Base-by-base conservation (phyloP, 2,113 vertebrate genomes). In the Sylvilagus bachmani region DNA sequence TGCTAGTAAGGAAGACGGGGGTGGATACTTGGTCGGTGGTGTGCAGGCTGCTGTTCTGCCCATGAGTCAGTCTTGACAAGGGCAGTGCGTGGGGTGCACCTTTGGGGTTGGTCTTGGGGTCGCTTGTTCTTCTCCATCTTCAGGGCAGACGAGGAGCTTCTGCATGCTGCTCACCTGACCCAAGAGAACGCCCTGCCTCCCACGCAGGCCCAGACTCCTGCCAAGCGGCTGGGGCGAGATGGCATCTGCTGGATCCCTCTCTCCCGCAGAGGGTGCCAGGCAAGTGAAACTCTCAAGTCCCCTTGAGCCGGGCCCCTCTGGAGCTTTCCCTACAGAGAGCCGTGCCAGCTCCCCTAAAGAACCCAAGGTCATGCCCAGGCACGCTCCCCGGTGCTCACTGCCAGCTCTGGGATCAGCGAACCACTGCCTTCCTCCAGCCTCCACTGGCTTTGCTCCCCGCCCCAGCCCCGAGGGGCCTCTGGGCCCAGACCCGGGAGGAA, bases 401-500 rank as follows among this genome's bases (percentile, higher is more conserved):
- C 73, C 77, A 86, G 16, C 73, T 97, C 79, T 67, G 77, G 94
- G 93, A 88, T 81, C 91, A 94, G 91, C 77, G 92, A 96, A 91
- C 80, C 79, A 77, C 24, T 92, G 85, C 62, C 75, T 96, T 80
- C 74, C 27, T 64, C 73, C 33, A 96, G 92, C 90, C 5, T 73
- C 93, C n/a, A 22, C 89, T 31, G 79, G 38, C 69, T 97, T 96
- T 33, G 62, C 94, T 81, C 91, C 79, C 91, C 55, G 89, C 64
- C 81, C 88, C 67, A 77, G 64, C 38, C 5, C 11, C 4, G 92
- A 66, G 71, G 86, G 75, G 78, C 62, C 55, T 78, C 84, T 94
- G 78, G 49, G 80, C 87, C 94, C 78, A 96, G 80, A 96, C 96
- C 92, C 66, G 81, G 44, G 74, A 85, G 61, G 97, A 93, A 92